Percentiles rank a stretch among this genome's conserved stretches.
These are phyloP conservation scores for Seladonia tumulorum DNA, from an alignment of 2,888 invertebrate species.

Conservation along the genomic window DNA sequence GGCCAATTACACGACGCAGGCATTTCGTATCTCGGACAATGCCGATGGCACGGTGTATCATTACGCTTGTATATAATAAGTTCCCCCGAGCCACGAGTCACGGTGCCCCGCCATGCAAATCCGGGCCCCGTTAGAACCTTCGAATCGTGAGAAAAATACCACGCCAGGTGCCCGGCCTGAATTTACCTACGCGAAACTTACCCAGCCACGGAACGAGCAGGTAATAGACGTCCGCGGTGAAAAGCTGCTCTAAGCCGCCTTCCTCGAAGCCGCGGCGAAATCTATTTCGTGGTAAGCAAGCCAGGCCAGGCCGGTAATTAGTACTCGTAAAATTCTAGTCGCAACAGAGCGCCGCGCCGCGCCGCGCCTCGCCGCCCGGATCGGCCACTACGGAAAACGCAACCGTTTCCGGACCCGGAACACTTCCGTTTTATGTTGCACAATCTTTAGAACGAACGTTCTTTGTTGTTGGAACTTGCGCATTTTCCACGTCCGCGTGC, in stretches of 20 bases:
- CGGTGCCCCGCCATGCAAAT: constrained; percentile 43
- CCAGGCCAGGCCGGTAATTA: constrained; percentile 55
- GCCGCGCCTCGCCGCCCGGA: background rate
- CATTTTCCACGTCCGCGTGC: background rate
- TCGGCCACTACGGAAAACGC: background rate
- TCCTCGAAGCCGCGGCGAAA: constrained; percentile 40
- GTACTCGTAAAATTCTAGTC: constrained; percentile 62
- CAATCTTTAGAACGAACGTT: background rate
- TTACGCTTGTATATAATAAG: constrained; percentile 36
- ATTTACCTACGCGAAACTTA: constrained; percentile 24
- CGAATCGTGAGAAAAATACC: constrained; percentile 44
- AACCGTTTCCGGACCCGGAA: background rate
- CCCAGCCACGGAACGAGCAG: constrained; percentile 11
- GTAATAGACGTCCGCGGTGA: constrained; percentile 9
- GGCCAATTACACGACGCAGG: constrained; percentile 34
- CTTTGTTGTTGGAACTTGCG: background rate
- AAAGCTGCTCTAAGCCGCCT: constrained; percentile 27
- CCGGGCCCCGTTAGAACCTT: constrained; percentile 30
- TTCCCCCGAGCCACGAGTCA: constrained; percentile 29
- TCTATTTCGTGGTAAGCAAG: constrained; percentile 49
- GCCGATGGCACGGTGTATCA: constrained; percentile 24
- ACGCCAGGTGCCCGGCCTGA: background rate
- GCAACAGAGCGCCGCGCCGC: background rate
- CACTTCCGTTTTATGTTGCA: background rate
- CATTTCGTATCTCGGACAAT: constrained; percentile 40